Evolutionary conservation across 2,113 vertebrate genomes (phyloP), one percentile per base, ranked within the genome.

Genomic region (Podiceps cristatus): DNA sequence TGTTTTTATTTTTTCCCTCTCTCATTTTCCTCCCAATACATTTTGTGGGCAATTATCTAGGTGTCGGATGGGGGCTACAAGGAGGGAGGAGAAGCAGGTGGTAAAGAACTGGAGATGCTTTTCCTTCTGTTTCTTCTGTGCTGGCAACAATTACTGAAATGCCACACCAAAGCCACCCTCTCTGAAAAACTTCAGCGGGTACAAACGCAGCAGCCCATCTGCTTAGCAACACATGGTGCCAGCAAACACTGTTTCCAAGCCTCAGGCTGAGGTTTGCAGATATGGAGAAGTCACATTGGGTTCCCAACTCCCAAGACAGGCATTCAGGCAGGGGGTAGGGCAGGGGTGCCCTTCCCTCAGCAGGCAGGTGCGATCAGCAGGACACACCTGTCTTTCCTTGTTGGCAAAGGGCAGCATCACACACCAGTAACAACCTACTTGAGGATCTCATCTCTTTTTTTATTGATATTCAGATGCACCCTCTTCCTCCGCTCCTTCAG

Each of bases 181-280:
- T 95, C 86, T 37, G 37, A 81, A 68, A 86, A 93, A 75, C 68
- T 81, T n/a, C 27, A 87, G 42, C 5, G 56, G 93, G 94, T 93
- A 96, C 83, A 89, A 95, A 95, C 0, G 23, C 95, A 87, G 76
- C 50, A 91, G 68, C 91, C 96, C 97, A 97, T 97, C 96, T 97
- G 94, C 93, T 97, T 94, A 96, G 96, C 95, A 96, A 95, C 96
- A 91, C 63, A 63, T 1, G 24, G 88, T 95, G 91, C 93, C 96
- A 97, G 95, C 88, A 96, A 86, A 90, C 59, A 12, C 73, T 9
- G 77, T 78, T 85, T 53, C 86, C 93, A 85, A 84, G 95, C 73
- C 86, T 58, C 71, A 23, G 64, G 42, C 88, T 78, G 69, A 68
- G 68, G 83, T 64, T 33, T 35, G 8, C 27, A 60, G 92, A 76